Conservation (phyloP, 2,797 vertebrate species). For the Euthynnus affinis region DNA sequence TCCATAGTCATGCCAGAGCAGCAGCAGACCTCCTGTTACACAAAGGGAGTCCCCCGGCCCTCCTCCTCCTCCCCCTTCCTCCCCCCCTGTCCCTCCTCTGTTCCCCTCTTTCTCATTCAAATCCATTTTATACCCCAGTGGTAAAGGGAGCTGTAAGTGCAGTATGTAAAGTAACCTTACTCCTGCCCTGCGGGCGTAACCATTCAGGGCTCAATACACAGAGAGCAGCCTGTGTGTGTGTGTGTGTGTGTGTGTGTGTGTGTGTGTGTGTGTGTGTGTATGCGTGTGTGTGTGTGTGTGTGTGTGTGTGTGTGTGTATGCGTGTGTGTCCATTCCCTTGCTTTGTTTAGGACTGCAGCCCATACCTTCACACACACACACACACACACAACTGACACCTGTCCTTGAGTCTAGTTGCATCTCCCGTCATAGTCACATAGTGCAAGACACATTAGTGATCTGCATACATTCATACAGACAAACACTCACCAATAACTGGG, state of each 20-base stretch:
- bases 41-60: slow-evolving; percentile 80
- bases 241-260: slow-evolving; percentile 60
- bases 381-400: slow-evolving; percentile 70
- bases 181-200: slow-evolving; percentile 76
- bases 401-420: slow-evolving; percentile 65
- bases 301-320: slow-evolving; percentile 60
- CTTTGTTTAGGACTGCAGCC: slow-evolving; percentile 67
- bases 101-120: slow-evolving; percentile 92
- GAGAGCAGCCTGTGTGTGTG: slow-evolving; percentile 68
- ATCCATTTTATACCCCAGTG: slow-evolving; percentile 92
- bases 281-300: slow-evolving; percentile 69
- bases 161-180: slow-evolving; percentile 89
- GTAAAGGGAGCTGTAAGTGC: slow-evolving; percentile 89
- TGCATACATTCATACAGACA: slow-evolving; percentile 17
- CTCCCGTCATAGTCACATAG: slow-evolving; percentile 31
- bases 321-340: slow-evolving; percentile 65
- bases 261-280: slow-evolving; percentile 58
- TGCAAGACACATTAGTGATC: slow-evolving; percentile 19
- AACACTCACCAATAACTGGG: slow-evolving; percentile 1
- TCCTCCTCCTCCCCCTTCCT: slow-evolving; percentile 31
- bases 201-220: slow-evolving; percentile 73
- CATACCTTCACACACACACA: slow-evolving; percentile 69
- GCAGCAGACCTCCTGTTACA: slow-evolving; percentile 84
- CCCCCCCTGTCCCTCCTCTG: slow-evolving; percentile 71
- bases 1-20: slow-evolving; percentile 88